These are phyloP conservation scores for Peucedramus taeniatus DNA, from an alignment of 2,113 vertebrate species.

Conservation along the genomic window DNA sequence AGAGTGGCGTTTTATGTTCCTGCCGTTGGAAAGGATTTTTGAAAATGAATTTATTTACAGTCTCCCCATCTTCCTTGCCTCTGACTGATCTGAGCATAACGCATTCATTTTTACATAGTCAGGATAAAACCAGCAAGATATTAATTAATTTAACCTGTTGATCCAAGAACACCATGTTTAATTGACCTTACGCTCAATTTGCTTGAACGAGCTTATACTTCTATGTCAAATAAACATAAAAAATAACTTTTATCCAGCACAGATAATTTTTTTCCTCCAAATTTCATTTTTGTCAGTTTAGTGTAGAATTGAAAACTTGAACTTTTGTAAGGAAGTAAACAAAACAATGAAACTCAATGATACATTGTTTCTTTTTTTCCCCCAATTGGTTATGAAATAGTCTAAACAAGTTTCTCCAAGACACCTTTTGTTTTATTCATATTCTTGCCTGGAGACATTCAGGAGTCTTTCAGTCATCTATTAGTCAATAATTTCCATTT, in stretches of 20 bases:
- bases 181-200: background rate
- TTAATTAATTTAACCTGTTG: slow-evolving; percentile 68
- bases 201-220: background rate
- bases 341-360: background rate
- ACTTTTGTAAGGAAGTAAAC: background rate
- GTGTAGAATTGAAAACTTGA: background rate
- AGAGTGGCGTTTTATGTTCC: slow-evolving; percentile 58
- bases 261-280: background rate
- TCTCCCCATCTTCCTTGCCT: slow-evolving; percentile 18
- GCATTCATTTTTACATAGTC: slow-evolving; percentile 9
- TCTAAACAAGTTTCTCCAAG: background rate
- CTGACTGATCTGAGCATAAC: slow-evolving; percentile 14
- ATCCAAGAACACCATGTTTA: slow-evolving; percentile 21
- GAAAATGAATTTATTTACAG: slow-evolving; percentile 61
- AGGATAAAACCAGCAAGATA: slow-evolving; percentile 37
- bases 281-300: background rate
- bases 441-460: background rate
- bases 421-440: background rate
- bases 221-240: background rate
- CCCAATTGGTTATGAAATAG: background rate
- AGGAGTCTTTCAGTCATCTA: background rate
- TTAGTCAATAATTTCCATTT: slow-evolving; percentile 23
- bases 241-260: background rate
- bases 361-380: background rate
- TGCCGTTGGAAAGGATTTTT: slow-evolving; percentile 18